Evolutionary conservation across 2,888 invertebrate genomes (phyloP).

Genomic region (Lasioglossum morio): DNA sequence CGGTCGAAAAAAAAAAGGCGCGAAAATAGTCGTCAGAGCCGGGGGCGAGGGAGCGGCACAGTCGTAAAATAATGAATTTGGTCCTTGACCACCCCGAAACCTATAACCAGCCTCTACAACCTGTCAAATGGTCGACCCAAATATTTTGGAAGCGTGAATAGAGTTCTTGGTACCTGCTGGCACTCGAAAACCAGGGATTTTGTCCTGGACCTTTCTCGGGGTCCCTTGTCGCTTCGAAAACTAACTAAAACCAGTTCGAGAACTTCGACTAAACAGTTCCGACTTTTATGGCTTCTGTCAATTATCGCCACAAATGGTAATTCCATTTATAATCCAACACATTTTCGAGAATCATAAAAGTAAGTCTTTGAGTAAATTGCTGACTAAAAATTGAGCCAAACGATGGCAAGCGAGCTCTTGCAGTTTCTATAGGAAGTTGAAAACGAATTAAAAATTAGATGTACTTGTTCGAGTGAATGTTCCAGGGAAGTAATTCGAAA

Average conservation of each 20-base stretch:
- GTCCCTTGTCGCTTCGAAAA: not conserved
- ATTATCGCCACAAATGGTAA: not conserved
- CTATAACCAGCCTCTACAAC: constrained; percentile 52
- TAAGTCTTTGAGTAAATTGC: not conserved
- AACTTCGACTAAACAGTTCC: not conserved
- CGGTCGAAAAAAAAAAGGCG: constrained; percentile 44
- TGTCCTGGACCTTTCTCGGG: constrained; percentile 2
- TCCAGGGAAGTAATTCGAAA: not conserved
- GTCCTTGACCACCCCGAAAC: constrained; percentile 60
- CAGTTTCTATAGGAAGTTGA: not conserved
- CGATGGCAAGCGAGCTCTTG: not conserved
- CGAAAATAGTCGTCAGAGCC: constrained; percentile 53
- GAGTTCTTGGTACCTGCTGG: constrained; percentile 40
- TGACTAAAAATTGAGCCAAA: not conserved
- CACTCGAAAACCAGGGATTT: constrained; percentile 4
- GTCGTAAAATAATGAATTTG: constrained; percentile 66
- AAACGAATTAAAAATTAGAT: not conserved
- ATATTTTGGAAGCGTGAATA: constrained; percentile 47
- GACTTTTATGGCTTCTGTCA: not conserved
- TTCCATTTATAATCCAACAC: not conserved
- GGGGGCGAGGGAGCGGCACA: not conserved
- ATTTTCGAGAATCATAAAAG: not conserved
- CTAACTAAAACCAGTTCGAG: not conserved
- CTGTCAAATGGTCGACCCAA: constrained; percentile 58
- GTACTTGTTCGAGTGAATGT: not conserved